Conservation (phyloP, 2,797 vertebrate genomes). For the Melanotaenia boesemani region DNA sequence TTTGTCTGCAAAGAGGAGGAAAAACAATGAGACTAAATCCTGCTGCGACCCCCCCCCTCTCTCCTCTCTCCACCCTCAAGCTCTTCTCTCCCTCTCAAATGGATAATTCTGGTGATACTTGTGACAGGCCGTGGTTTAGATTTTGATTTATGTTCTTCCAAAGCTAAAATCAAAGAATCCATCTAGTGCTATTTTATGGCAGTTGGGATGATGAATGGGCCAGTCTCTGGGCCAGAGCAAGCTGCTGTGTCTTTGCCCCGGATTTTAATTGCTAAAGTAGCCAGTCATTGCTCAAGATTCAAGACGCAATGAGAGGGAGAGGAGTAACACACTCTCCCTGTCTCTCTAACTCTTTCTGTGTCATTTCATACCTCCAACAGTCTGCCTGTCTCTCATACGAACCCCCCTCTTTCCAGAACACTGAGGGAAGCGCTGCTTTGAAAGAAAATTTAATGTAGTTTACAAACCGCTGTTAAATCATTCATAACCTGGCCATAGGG, state of each 20-base stretch:
- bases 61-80: slow-evolving; percentile 49
- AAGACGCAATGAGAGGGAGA: slow-evolving; percentile 89
- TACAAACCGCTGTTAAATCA: slow-evolving; percentile 95
- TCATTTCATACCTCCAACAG: slow-evolving; percentile 56
- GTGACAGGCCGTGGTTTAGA: slow-evolving; percentile 99
- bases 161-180: slow-evolving; percentile 99
- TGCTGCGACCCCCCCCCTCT: slow-evolving; percentile 48
- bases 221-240: slow-evolving; percentile 97
- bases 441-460: slow-evolving; percentile 90
- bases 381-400: slow-evolving; percentile 58
- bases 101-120: slow-evolving; percentile 99
- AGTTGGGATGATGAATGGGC: slow-evolving; percentile 99
- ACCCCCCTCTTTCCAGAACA: slow-evolving; percentile 79
- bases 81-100: slow-evolving; percentile 92
- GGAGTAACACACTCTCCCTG: slow-evolving; percentile 36
- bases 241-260: slow-evolving; percentile 98
- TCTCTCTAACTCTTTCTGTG: slow-evolving; percentile 50
- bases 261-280: slow-evolving; percentile 99
- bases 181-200: slow-evolving; percentile 99
- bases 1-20: slow-evolving; percentile 63
- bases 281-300: slow-evolving; percentile 99
- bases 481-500: slow-evolving; percentile 91
- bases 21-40: slow-evolving; percentile 76
- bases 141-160: slow-evolving; percentile 99
- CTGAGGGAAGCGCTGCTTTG: slow-evolving; percentile 88